Evolutionary conservation across 64 coral and sea anemone species (phyloP), one percentile per base, ranked within the genome.

Genomic region (Stylophora pistillata): DNA sequence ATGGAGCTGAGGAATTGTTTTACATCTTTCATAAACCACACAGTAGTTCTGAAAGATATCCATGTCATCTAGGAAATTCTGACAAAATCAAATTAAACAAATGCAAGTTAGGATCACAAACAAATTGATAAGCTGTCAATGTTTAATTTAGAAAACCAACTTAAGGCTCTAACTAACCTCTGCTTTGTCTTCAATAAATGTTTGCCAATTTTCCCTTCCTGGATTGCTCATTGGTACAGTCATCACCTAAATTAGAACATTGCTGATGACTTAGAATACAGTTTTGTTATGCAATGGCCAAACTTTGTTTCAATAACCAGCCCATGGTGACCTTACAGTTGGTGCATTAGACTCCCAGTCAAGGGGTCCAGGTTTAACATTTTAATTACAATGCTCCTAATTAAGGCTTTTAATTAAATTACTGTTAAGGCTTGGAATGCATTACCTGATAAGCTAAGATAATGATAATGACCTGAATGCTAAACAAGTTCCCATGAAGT

Each of bases 11-110:
- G 92, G 96, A 27, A 88, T 55, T 20, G 89, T 92, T 27, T 71
- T 63, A 53, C 86, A 86, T 77, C 90, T 86, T 59, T 98, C 96
- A 33, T 98, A 98, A 18, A 98, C 58, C 6, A 98, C 89, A 47
- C 92, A 98, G 62, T 92, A 95, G 17, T 94, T 78, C 16, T 89
- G 77, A 87, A 98, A 98, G 56, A 98, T 32, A 26, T 98, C 96
- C 92, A 98, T 92, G 76, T 98, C 96, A 65, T 98, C 96, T 31
- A 94, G 72, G 55, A 93, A 88, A 31, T 93, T 88, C 94, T 96
- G 53, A 30, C 17, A 31, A 82, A 63, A 20, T 59, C 10, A 58
- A 80, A 57, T 28, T 62, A 62, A 82, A 28, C 30, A 20, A 28
- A 21, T 30, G 27, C 12, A 79, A 32, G 34, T 32, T 59, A 9